A percentile compares a stretch with the other conserved stretches of the same genome.
phyloP scores from a whole-genome alignment of 1,140 invertebrate genomes.

The Mercenaria mercenaria region DNA sequence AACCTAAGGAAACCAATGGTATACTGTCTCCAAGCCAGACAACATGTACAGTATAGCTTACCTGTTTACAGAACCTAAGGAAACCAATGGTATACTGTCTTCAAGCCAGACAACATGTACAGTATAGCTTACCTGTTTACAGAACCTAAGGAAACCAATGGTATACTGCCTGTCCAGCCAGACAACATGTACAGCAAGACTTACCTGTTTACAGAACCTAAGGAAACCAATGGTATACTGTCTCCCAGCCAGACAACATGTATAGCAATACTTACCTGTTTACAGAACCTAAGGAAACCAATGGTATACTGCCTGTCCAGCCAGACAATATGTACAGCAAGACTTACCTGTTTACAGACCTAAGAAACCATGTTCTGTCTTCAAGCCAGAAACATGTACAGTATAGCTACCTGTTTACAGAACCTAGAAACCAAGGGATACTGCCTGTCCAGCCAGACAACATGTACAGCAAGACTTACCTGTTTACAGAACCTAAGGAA shows the following conservation, averaged over 20 bases:
- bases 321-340: constrained; percentile 98
- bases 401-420: constrained; percentile 95
- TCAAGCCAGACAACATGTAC: constrained; percentile 98
- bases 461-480: too few species aligned
- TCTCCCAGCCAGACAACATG: constrained; percentile 89
- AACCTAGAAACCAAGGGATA: too few species aligned
- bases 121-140: constrained; percentile 96
- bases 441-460: too few species aligned
- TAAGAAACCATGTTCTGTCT: constrained; percentile 99
- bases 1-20: constrained; percentile 99
- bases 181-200: too few species aligned
- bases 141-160: too few species aligned
- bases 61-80: constrained; percentile 99
- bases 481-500: constrained; percentile 99
- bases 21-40: constrained; percentile 97
- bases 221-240: constrained; percentile 99
- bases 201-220: constrained; percentile 98
- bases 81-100: constrained; percentile 99
- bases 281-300: constrained; percentile 99
- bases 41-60: constrained; percentile 96
- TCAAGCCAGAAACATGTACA: constrained; percentile 98
- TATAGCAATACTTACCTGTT: constrained; percentile 91
- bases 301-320: constrained; percentile 99
- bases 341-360: constrained; percentile 98
- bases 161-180: too few species aligned